Evolutionary conservation across 1,140 invertebrate genomes (phyloP).

Genomic region (Sarcophaga peregrina): DNA sequence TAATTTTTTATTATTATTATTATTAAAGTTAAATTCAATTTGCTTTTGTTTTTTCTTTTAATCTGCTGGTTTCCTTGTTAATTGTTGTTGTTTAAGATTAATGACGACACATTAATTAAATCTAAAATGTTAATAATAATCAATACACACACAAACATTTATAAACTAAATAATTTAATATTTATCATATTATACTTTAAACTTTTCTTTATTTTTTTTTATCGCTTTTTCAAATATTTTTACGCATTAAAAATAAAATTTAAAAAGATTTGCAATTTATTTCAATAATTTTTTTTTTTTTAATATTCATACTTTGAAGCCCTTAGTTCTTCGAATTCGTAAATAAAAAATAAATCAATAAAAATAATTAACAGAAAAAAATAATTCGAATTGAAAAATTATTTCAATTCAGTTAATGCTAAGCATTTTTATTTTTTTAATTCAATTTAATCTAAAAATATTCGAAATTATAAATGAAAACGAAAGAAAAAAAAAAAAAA

Average conservation of each 20-base stretch:
- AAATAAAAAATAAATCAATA: background rate
- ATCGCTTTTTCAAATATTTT: background rate
- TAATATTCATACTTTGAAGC: too few relatives aligned
- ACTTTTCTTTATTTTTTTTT: too few relatives aligned
- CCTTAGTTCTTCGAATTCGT: too few relatives aligned
- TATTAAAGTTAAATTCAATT: background rate
- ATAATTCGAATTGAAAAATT: background rate
- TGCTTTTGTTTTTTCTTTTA: background rate
- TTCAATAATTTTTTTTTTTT: too few relatives aligned
- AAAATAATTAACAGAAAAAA: background rate
- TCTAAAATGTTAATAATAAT: constrained; percentile 15
- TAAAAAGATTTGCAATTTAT: too few relatives aligned
- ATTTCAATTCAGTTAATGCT: background rate
- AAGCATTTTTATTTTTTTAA: background rate
- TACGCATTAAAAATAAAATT: background rate
- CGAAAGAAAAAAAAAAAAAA: background rate
- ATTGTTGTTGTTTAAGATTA: background rate
- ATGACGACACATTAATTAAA: constrained; percentile 36
- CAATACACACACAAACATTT: constrained; percentile 25
- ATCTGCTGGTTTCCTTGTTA: background rate
- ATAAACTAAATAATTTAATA: constrained; percentile 26
- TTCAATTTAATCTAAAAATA: too few relatives aligned
- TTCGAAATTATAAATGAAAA: background rate
- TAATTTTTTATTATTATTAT: background rate
- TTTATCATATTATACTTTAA: background rate